phyloP scores from a whole-genome alignment of 2,113 vertebrate species.

The Monopterus albus region DNA sequence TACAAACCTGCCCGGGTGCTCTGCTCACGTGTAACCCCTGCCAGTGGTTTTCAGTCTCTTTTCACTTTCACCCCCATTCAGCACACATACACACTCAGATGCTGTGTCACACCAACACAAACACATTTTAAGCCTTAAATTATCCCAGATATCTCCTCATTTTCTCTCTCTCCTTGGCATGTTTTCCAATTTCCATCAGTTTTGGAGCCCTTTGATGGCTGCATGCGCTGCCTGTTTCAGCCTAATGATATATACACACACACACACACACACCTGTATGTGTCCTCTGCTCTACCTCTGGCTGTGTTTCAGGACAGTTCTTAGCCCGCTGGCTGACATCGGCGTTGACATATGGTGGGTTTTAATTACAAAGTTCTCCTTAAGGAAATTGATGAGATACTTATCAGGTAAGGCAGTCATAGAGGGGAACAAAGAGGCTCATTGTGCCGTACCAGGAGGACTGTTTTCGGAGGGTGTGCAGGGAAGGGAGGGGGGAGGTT shows the following conservation, averaged over 20 bases:
- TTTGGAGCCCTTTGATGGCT: constrained; percentile 3
- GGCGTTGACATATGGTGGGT: constrained; percentile 58
- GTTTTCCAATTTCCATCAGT: constrained; percentile 21
- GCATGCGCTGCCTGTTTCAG: neutral
- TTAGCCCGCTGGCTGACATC: constrained; percentile 60
- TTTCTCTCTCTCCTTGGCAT: neutral
- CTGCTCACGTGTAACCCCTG: constrained; percentile 21
- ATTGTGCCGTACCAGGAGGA: constrained; percentile 49
- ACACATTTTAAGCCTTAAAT: constrained; percentile 18
- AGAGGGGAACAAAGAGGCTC: constrained; percentile 61
- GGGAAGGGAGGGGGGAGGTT: neutral
- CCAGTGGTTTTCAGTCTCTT: constrained; percentile 23
- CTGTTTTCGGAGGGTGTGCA: neutral
- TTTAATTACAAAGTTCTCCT: constrained; percentile 74
- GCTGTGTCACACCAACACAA: neutral
- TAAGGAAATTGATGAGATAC: constrained; percentile 78
- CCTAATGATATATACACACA: constrained; percentile 22
- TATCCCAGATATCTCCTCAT: neutral
- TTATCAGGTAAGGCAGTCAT: constrained; percentile 64
- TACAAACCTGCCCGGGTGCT: constrained; percentile 33
- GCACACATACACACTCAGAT: neutral
- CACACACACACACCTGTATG: constrained; percentile 38
- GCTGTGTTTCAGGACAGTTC: constrained; percentile 26
- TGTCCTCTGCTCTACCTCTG: constrained; percentile 43
- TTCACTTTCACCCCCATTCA: neutral